Conservation (phyloP, 2,888 invertebrate species). For the Ptilodon capucinus region DNA sequence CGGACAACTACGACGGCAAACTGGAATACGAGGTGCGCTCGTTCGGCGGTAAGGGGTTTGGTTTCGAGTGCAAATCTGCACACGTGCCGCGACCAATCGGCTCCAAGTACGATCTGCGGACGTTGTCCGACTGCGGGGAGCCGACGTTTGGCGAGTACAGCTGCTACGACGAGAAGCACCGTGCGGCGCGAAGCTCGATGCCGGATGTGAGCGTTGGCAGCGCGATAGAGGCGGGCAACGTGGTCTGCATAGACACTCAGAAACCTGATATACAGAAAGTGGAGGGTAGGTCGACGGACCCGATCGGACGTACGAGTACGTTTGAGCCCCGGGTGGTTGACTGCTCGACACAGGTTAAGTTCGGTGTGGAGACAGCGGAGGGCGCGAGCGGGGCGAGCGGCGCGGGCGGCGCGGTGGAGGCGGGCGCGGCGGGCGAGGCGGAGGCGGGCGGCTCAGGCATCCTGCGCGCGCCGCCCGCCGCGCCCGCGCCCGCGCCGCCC, state of each 20-base stretch:
- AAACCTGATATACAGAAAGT: constrained; percentile 78
- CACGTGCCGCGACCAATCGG: constrained; percentile 75
- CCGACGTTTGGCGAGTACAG: constrained; percentile 85
- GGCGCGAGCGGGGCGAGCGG: constrained; percentile 69
- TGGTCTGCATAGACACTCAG: constrained; percentile 78
- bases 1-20: constrained; percentile 84
- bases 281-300: constrained; percentile 60
- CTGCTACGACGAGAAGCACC: constrained; percentile 84
- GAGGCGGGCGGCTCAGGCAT: constrained; percentile 72
- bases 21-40: constrained; percentile 77
- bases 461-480: constrained; percentile 69
- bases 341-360: constrained; percentile 78
- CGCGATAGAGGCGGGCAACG: constrained; percentile 83
- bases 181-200: constrained; percentile 82
- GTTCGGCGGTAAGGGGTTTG: constrained; percentile 80
- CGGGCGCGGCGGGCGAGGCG: constrained; percentile 69
- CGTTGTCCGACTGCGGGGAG: constrained; percentile 79
- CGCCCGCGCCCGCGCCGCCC: constrained; percentile 84
- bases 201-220: constrained; percentile 83
- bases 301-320: constrained; percentile 72
- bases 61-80: constrained; percentile 82
- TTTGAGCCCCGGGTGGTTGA: constrained; percentile 78
- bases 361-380: constrained; percentile 70
- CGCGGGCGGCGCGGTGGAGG: constrained; percentile 70
- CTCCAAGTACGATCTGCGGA: constrained; percentile 76